These are phyloP conservation scores for Choloepus didactylus DNA, from an alignment of 2,797 vertebrate species.

Conservation along the genomic window DNA sequence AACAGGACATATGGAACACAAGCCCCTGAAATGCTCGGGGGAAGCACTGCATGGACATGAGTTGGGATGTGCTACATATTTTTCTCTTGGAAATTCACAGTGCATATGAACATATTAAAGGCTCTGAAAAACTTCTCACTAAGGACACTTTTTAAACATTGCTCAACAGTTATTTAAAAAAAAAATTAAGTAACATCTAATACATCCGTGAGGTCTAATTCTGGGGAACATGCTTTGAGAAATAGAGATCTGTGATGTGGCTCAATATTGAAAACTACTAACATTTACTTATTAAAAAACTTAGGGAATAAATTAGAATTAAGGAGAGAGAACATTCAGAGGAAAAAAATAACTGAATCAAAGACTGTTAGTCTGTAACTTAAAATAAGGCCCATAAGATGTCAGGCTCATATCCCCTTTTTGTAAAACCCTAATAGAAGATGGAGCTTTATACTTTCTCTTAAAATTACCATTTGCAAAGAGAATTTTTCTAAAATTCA, in stretches of 20 bases:
- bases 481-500: conserved; percentile 56
- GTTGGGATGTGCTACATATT: not conserved
- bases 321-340: not conserved
- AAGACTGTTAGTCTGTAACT: not conserved
- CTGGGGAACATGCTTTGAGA: not conserved
- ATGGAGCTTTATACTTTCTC: not conserved
- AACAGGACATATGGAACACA: too few species aligned
- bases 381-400: not conserved
- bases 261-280: not conserved
- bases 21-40: not conserved
- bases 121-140: not conserved
- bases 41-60: not conserved
- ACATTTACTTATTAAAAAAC: not conserved
- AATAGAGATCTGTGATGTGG: not conserved
- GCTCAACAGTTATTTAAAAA: conserved; percentile 8
- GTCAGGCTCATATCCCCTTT: not conserved
- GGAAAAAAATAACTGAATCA: not conserved
- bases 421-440: not conserved
- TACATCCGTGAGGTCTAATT: not conserved
- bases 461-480: not conserved
- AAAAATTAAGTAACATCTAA: not conserved
- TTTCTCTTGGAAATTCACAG: not conserved
- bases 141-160: not conserved
- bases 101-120: not conserved
- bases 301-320: not conserved